Percentiles rank a stretch among this genome's conserved stretches.
Evolutionary conservation across 2,113 vertebrate genomes (phyloP).

Genomic region (Acanthochromis polyacanthus): DNA sequence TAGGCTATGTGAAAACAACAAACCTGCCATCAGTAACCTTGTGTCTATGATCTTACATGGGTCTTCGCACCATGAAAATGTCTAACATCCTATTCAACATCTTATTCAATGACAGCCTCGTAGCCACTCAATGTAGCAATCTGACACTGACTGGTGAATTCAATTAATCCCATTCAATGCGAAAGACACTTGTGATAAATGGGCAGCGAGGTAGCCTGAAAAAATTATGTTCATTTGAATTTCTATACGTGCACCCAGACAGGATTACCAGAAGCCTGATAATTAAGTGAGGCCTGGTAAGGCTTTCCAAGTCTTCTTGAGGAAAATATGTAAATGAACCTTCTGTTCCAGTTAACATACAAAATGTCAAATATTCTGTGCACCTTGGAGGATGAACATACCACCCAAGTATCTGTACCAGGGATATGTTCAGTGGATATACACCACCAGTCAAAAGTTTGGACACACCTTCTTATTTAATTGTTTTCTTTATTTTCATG

Average conservation of each 20-base stretch:
- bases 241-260: background rate
- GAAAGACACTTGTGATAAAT: conserved; percentile 3
- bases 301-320: too few species aligned
- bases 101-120: background rate
- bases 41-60: background rate
- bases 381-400: too few species aligned
- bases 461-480: too few species aligned
- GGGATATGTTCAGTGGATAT: too few species aligned
- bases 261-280: background rate
- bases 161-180: background rate
- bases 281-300: background rate
- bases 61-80: background rate
- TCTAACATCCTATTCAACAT: too few species aligned
- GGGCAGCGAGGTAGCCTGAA: background rate
- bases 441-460: too few species aligned
- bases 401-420: too few species aligned
- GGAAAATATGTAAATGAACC: too few species aligned
- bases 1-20: background rate
- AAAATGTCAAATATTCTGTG: too few species aligned
- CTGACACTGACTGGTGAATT: background rate
- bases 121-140: background rate
- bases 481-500: too few species aligned
- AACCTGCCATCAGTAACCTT: background rate
- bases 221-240: background rate
- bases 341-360: too few species aligned